A percentile compares a stretch with the other conserved stretches of the same genome.
Conservation (phyloP, 2,888 invertebrate species). For the Protophormia terraenovae region DNA sequence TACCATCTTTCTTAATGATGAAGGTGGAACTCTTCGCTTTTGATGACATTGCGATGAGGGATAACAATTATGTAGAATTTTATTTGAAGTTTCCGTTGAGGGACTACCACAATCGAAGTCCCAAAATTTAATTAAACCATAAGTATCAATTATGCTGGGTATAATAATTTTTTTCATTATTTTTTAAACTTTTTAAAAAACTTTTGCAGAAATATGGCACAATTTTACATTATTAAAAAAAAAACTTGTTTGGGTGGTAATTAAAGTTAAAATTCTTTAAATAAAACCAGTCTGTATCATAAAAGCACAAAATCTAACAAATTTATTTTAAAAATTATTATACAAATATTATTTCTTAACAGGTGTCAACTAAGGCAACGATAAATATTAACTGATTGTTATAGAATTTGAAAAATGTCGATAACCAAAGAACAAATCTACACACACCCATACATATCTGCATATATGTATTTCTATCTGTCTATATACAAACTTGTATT, state of each 20-base stretch:
- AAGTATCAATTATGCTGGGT: constrained; percentile 76
- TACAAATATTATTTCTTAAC: constrained; percentile 59
- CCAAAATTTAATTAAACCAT: constrained; percentile 77
- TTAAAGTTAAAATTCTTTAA: not conserved
- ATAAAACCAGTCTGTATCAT: too few species aligned
- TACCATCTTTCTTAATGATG: constrained; percentile 43
- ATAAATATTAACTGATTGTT: constrained; percentile 77
- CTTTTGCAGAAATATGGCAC: not conserved
- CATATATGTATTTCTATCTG: not conserved
- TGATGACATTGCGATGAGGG: constrained; percentile 45
- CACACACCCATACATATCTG: not conserved
- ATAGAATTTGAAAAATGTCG: constrained; percentile 70
- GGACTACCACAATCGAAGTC: constrained; percentile 75
- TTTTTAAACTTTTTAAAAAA: not conserved
- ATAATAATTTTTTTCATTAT: constrained; percentile 77
- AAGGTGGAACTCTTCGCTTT: not conserved
- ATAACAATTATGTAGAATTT: constrained; percentile 38
- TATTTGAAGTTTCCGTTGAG: constrained; percentile 38
- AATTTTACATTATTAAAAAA: constrained; percentile 8
- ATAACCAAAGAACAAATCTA: constrained; percentile 57
- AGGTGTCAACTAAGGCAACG: constrained; percentile 75
- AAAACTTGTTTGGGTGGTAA: not conserved
- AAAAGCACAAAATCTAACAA: too few species aligned
- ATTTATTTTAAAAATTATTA: not conserved
- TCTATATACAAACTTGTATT: too few species aligned